Evolutionary conservation across 2,113 vertebrate species (phyloP), one percentile per base, ranked within the genome.

Genomic region (Hydropotes inermis): DNA sequence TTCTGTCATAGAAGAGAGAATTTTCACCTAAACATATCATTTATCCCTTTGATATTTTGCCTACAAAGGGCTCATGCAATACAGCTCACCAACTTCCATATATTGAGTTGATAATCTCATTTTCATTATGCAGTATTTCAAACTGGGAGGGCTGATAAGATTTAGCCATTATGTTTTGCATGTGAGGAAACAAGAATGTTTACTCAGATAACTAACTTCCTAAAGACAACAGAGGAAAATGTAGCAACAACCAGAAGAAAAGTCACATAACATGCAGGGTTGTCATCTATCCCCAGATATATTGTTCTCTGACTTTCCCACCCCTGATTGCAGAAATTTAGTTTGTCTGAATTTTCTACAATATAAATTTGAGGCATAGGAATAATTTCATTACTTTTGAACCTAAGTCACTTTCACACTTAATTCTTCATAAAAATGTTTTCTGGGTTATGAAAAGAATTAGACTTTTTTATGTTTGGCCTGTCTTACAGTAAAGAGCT

Each of bases 401-500:
- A 94, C 45, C 92, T 93, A 88, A 98, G 97, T 97, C 91, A 97
- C 92, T 98, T 98, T 98, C 98, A 98, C 92, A 98, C 95, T 98
- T 97, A 98, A 95, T 98, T 97, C 88, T 96, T 98, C 94, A 95
- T 95, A 94, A 97, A 98, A 96, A 89, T 96, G 45, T 97, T 97
- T 97, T 97, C 70, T 30, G 9, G 92, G n/a, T 60, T 95, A 97
- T 91, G 82, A 98, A 97, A 96, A 95, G 91, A 98, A 98, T 95
- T 97, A 97, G 45, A 97, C 95, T 97, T 90, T 97, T 91, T 98
- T 95, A 84, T 96, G 95, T 97, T 98, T 98, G 88, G 9, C 61
- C 82, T 93, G 88, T 91, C 88, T 98, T 97, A 74, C 10, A 93
- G 82, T 95, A 96, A 98, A 97, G 55, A 95, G 52, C 94, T 97